These are phyloP conservation scores for Stigmatopora nigra DNA, from an alignment of 2,113 vertebrate species.

Conservation along the genomic window DNA sequence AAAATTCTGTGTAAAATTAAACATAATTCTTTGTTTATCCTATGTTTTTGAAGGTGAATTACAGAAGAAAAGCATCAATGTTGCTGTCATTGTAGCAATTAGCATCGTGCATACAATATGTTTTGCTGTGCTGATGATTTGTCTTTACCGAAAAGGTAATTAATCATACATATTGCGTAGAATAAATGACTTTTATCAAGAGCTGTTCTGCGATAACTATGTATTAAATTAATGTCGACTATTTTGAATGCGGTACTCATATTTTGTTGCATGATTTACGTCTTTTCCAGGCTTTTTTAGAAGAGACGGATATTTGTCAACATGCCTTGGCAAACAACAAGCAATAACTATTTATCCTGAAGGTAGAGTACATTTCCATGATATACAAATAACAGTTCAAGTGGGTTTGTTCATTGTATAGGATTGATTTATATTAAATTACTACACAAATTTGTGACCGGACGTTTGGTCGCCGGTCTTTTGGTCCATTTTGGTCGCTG, in stretches of 20 bases:
- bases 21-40: background rate
- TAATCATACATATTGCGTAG: too few relatives aligned
- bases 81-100: background rate
- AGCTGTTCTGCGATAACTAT: too few relatives aligned
- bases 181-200: too few relatives aligned
- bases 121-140: background rate
- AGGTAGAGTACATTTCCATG: background rate
- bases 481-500: too few relatives aligned
- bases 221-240: background rate
- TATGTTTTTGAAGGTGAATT: background rate
- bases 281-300: too few relatives aligned
- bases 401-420: too few relatives aligned
- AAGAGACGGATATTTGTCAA: background rate
- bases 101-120: background rate
- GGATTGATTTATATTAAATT: too few relatives aligned
- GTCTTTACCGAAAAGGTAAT: background rate
- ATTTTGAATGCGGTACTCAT: conserved; percentile 27
- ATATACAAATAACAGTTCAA: too few relatives aligned
- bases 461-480: too few relatives aligned
- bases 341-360: background rate
- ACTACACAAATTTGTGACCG: too few relatives aligned
- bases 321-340: background rate
- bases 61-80: background rate
- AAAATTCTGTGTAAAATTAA: background rate
- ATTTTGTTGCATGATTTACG: background rate